Conservation (phyloP, 2,797 vertebrate genomes). For the Pelodytes ibericus region DNA sequence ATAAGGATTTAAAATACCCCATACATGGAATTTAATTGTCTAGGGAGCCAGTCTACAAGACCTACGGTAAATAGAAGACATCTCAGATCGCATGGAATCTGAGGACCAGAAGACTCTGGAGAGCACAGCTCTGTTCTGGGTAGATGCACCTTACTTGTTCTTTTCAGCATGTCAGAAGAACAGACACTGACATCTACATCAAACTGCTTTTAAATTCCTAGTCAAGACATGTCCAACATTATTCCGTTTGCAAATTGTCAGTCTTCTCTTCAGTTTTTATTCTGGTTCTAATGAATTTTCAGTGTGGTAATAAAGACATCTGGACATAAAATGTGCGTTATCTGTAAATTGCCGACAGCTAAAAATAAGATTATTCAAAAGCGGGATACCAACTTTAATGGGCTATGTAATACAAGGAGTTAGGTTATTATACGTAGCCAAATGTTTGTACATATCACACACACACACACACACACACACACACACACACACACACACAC, state of each 20-base stretch:
- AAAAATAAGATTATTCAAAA: too few species aligned
- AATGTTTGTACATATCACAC: too few species aligned
- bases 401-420: too few species aligned
- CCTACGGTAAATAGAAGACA: neutral
- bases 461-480: too few species aligned
- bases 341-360: neutral
- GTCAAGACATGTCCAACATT: conserved; percentile 20
- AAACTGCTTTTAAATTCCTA: conserved; percentile 35
- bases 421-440: too few species aligned
- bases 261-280: conserved; percentile 20
- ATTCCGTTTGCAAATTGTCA: neutral
- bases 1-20: neutral
- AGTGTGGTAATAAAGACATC: conserved; percentile 11
- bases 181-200: conserved; percentile 47
- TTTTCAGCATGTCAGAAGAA: conserved; percentile 26
- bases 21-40: neutral
- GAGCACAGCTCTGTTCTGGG: neutral
- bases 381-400: too few species aligned
- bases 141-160: conserved; percentile 5
- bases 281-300: conserved; percentile 1
- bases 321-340: conserved; percentile 21
- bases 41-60: conserved; percentile 7
- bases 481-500: too few species aligned
- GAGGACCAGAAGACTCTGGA: neutral
- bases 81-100: neutral